These are phyloP conservation scores for Onychomys arenicola DNA, from an alignment of 2,797 vertebrate species.

Conservation along the genomic window DNA sequence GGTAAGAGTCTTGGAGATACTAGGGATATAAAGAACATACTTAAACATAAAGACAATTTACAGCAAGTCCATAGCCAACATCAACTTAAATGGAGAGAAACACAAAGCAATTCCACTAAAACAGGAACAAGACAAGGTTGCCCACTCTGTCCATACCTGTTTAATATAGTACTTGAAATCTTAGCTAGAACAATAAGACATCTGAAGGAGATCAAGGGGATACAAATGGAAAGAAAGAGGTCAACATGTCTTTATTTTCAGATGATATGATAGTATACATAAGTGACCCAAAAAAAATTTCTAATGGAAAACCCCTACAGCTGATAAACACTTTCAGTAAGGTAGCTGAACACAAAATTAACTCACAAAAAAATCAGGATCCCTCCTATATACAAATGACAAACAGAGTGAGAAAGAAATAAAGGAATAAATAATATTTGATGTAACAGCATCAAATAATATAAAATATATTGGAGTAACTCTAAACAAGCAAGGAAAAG, in stretches of 20 bases:
- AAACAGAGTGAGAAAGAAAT: not conserved
- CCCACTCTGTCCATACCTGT: not conserved
- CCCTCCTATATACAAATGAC: not conserved
- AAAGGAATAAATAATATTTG: not conserved
- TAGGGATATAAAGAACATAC: not conserved
- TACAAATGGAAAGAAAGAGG: not conserved
- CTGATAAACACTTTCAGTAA: not conserved
- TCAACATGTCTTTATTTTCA: not conserved
- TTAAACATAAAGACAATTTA: not conserved
- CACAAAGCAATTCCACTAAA: not conserved
- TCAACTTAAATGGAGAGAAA: not conserved
- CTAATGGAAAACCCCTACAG: not conserved
- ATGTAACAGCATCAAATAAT: not conserved
- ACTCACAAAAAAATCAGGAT: not conserved
- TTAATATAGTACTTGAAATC: not conserved
- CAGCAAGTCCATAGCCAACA: not conserved
- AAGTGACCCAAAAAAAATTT: not conserved
- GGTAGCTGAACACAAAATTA: not conserved
- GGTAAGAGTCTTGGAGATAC: not conserved
- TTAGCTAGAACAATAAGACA: not conserved
- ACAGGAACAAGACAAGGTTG: not conserved
- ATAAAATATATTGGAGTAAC: not conserved
- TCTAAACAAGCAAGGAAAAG: not conserved
- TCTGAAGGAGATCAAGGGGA: not conserved
- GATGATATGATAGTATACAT: not conserved